A percentile compares a stretch with the other conserved stretches of the same genome.
These are phyloP conservation scores for Andricus quercusramuli DNA, from an alignment of 2,888 invertebrate species.

Conservation along the genomic window DNA sequence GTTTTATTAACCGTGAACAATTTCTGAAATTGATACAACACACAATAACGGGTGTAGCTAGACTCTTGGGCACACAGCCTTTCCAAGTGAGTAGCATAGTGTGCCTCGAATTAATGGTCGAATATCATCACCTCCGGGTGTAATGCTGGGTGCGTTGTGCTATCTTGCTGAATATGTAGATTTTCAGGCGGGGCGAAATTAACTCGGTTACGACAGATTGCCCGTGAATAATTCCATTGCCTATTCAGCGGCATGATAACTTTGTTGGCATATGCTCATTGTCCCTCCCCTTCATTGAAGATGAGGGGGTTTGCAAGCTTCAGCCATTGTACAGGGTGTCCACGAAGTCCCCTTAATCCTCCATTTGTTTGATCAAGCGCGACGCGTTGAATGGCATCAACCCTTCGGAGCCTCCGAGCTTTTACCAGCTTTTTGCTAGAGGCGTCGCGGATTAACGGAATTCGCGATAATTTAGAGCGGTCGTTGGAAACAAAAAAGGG, in stretches of 20 bases:
- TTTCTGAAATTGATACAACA: neutral
- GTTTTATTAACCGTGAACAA: conserved; percentile 6
- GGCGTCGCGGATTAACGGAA: conserved; percentile 59
- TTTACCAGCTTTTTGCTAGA: conserved; percentile 56
- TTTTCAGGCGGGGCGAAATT: conserved; percentile 65
- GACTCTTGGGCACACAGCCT: neutral
- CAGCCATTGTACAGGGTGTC: conserved; percentile 51
- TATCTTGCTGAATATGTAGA: conserved; percentile 60
- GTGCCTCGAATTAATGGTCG: conserved; percentile 51
- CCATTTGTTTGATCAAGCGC: conserved; percentile 68
- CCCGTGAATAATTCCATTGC: conserved; percentile 75
- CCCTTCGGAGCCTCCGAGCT: conserved; percentile 58
- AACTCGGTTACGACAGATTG: conserved; percentile 76
- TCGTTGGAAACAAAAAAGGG: conserved; percentile 38
- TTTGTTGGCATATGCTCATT: conserved; percentile 74
- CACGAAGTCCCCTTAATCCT: conserved; percentile 60
- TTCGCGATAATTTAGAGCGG: conserved; percentile 57
- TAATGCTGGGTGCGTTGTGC: conserved; percentile 44
- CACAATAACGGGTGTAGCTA: neutral
- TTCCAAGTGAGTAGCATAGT: neutral
- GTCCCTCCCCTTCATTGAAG: conserved; percentile 61
- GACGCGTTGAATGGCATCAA: conserved; percentile 60
- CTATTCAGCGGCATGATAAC: conserved; percentile 72
- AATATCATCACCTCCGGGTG: conserved; percentile 53
- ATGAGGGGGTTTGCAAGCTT: conserved; percentile 44